These are phyloP conservation scores for Myrmophylax atrothorax DNA, from an alignment of 2,113 vertebrate genomes.

Conservation along the genomic window DNA sequence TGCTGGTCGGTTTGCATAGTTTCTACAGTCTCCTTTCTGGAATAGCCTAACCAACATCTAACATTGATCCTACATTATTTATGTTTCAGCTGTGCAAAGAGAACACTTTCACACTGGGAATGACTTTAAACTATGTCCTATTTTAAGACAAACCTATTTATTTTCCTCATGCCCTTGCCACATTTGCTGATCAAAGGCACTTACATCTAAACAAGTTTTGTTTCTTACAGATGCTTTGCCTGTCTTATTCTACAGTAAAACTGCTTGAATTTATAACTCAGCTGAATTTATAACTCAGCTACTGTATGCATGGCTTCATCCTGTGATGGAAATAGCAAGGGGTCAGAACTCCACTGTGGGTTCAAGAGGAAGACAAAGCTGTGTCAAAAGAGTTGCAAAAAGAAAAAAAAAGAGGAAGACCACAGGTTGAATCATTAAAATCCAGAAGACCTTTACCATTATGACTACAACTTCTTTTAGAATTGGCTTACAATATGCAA, in stretches of 20 bases:
- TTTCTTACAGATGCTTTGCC: conserved; percentile 21
- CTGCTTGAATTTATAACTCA: neutral
- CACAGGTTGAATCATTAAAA: neutral
- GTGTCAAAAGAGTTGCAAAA: neutral
- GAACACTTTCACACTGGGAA: conserved; percentile 5
- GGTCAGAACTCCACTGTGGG: neutral
- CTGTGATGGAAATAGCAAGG: neutral
- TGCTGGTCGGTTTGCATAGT: neutral
- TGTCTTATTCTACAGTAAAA: conserved; percentile 1
- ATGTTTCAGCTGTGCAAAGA: conserved; percentile 7
- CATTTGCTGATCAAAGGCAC: conserved; percentile 38
- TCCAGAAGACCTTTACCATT: neutral
- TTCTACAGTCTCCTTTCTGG: neutral
- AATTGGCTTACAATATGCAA: neutral
- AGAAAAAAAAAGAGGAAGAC: neutral
- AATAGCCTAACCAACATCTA: neutral
- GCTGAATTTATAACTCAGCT: neutral
- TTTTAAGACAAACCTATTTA: conserved; percentile 44
- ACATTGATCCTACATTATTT: conserved; percentile 1
- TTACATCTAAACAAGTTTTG: conserved; percentile 17
- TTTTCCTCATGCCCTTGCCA: conserved; percentile 23
- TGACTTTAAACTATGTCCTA: conserved; percentile 26
- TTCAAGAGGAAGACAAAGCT: neutral
- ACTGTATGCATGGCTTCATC: neutral
- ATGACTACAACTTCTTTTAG: neutral